Conservation (phyloP, 2,888 invertebrate genomes). For the Cephus pygmeus region DNA sequence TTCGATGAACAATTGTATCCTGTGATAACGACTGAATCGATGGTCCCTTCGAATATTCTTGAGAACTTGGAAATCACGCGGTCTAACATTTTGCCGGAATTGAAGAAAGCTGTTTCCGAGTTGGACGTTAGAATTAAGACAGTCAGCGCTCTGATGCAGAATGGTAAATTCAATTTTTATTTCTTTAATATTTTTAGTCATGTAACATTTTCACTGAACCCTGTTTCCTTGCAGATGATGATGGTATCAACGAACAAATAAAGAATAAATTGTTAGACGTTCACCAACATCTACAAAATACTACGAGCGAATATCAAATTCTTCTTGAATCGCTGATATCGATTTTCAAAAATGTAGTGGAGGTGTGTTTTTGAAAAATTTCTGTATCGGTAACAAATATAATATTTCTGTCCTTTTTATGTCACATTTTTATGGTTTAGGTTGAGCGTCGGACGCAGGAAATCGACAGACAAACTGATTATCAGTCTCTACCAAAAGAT, state of each 20-base stretch:
- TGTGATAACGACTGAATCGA: conserved; percentile 74
- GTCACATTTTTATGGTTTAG: conserved; percentile 1
- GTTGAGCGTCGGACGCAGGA: background rate
- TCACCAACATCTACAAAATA: conserved; percentile 74
- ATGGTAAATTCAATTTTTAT: conserved; percentile 65
- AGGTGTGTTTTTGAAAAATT: conserved; percentile 71
- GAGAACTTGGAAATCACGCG: conserved; percentile 71
- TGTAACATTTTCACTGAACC: background rate
- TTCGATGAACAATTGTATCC: conserved; percentile 82
- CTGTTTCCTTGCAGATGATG: conserved; percentile 54
- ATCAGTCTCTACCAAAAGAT: conserved; percentile 60
- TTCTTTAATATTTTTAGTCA: background rate
- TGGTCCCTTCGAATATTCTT: conserved; percentile 70
- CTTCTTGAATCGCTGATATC: conserved; percentile 77
- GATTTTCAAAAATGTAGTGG: conserved; percentile 76
- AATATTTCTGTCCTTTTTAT: conserved; percentile 20
- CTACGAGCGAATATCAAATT: conserved; percentile 78
- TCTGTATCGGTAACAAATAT: conserved; percentile 69
- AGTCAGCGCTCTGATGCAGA: conserved; percentile 73
- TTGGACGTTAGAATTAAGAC: conserved; percentile 76
- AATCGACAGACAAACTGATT: conserved; percentile 34
- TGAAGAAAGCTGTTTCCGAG: conserved; percentile 74
- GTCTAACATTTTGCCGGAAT: conserved; percentile 70
- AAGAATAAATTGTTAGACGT: conserved; percentile 75
- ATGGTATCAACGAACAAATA: conserved; percentile 71